phyloP scores from a whole-genome alignment of 1,140 invertebrate genomes.

The Microplitis demolitor region DNA sequence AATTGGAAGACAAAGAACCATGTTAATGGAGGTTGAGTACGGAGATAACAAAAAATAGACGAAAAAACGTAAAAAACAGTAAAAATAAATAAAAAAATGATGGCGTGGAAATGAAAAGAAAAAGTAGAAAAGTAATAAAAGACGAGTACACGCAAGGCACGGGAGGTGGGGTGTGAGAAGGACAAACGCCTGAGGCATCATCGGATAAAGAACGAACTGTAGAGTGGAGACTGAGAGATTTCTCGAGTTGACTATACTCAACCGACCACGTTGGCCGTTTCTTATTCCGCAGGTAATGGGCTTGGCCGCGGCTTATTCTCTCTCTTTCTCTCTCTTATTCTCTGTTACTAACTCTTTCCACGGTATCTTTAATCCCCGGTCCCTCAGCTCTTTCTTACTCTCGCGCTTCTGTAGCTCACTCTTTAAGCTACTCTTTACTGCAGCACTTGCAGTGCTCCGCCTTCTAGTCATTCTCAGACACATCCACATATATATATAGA shows the following conservation, averaged over 20 bases:
- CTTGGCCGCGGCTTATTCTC: slow-evolving; percentile 29
- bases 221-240: slow-evolving; percentile 33
- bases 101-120: slow-evolving; percentile 10
- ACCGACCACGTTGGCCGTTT: slow-evolving; percentile 43
- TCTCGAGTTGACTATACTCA: slow-evolving; percentile 44
- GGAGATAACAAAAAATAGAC: neutral
- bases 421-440: neutral
- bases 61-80: neutral
- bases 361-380: slow-evolving; percentile 17
- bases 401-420: neutral
- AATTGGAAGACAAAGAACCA: slow-evolving; percentile 14
- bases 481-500: neutral
- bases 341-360: slow-evolving; percentile 31
- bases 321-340: slow-evolving; percentile 26
- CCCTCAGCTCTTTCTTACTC: slow-evolving; percentile 1
- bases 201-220: slow-evolving; percentile 24
- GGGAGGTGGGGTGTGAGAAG: slow-evolving; percentile 7
- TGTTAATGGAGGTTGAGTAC: slow-evolving; percentile 10
- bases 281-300: slow-evolving; percentile 44
- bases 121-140: neutral
- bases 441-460: slow-evolving; percentile 1
- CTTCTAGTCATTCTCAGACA: neutral
- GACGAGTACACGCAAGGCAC: neutral
- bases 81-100: slow-evolving; percentile 3
- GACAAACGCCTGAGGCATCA: slow-evolving; percentile 19